Base-by-base conservation (phyloP, 2,797 vertebrate species). In the Cercopithecus petaurista region DNA sequence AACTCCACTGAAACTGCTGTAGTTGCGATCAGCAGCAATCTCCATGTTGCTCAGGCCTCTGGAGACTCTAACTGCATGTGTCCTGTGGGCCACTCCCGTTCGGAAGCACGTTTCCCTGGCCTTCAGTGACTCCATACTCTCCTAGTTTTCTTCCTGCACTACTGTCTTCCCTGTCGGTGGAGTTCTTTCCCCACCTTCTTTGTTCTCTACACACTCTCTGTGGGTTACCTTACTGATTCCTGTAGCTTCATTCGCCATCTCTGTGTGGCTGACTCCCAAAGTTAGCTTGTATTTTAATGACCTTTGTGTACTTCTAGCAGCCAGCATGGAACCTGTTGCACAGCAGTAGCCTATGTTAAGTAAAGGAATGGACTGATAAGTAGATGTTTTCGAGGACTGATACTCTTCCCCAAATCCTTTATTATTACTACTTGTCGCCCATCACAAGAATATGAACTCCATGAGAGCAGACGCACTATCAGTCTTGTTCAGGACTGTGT, bases 1-100 rank as follows among this genome's bases (percentile, higher is more conserved):
- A 3, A 43, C 17, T 73, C 41, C 0, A 0, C 26, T 41, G 41
- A 48, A n/a, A 8, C 59, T 4, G 1, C 39, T 21, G 2, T 87
- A 12, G 30, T 0, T 59, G 75, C 79, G 8, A n/a, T 77, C n/a
- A 50, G 28, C 28, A 24, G 1, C 22, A 19, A 0, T 41, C 22
- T 76, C 30, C 72, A 26, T 14, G 30, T 67, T 46, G 14, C 33
- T 80, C 33, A 72, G 8, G 33, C 55, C 14, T 21, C 17, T 8
- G 7, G 28, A 17, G 17, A 1, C 46, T 64, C 2, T 76, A 26
- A n/a, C n/a, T 17, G 12, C 4, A 1, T 28, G 24, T 82, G 28
- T 72, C 4, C 30, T 36, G 0, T n/a, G 41, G n/a, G 22, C 22
- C 39, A 41, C 41, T 64, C 7, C 7, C 7, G 41, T 82, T 21